Evolutionary conservation across 2,113 vertebrate genomes (phyloP).

Genomic region (Oreotrochilus melanogaster): DNA sequence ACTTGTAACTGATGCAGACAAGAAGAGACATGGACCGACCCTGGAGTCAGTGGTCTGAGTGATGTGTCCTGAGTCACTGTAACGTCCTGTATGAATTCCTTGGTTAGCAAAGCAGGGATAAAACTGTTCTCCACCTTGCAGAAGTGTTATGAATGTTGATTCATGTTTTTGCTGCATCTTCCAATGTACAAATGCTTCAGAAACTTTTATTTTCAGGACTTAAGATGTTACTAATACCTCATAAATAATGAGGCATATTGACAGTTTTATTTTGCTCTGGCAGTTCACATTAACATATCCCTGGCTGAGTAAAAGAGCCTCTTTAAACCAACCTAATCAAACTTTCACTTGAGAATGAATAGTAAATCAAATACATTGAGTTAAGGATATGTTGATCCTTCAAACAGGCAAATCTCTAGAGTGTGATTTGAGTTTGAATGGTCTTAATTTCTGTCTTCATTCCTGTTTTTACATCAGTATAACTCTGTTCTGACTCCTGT

Average conservation of each 20-base stretch:
- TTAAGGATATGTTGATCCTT: neutral
- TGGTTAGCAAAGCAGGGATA: neutral
- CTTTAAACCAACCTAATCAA: neutral
- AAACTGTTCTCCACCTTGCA: neutral
- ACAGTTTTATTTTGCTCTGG: neutral
- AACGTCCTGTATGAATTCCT: neutral
- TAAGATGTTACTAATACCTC: neutral
- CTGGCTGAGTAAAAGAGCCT: neutral
- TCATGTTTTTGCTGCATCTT: neutral
- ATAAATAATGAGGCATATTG: neutral
- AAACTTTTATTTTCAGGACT: neutral
- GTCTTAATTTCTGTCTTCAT: neutral
- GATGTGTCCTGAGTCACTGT: neutral
- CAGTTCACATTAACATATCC: neutral
- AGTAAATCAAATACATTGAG: neutral
- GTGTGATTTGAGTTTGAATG: neutral
- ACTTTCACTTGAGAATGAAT: neutral
- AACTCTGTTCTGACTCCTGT: conserved; percentile 30
- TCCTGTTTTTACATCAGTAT: neutral
- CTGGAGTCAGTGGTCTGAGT: neutral
- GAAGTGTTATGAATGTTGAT: neutral
- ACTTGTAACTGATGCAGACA: neutral
- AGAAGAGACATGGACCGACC: neutral
- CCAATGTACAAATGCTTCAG: neutral
- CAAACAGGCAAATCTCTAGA: neutral